phyloP scores from a whole-genome alignment of 2,888 invertebrate species.

The Synergus laeviventris region DNA sequence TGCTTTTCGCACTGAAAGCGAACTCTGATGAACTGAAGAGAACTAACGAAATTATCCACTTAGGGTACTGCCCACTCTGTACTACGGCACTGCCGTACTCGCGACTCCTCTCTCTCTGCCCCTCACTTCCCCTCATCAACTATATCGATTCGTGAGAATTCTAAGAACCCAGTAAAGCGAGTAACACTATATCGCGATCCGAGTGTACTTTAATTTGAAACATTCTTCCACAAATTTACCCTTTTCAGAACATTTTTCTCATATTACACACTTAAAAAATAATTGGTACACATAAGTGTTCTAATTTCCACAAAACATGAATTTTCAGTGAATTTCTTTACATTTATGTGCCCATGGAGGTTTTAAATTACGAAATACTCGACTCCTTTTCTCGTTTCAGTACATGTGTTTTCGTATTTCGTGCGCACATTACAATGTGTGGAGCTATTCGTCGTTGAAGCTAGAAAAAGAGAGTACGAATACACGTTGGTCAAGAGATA shows the following conservation, averaged over 20 bases:
- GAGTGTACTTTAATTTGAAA: too few species aligned
- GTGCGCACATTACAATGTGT: neutral
- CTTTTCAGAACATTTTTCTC: neutral
- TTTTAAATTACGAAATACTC: conserved; percentile 37
- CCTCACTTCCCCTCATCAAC: too few species aligned
- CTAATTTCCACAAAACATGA: conserved; percentile 5
- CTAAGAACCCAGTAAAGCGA: too few species aligned
- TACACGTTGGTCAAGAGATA: conserved; percentile 33
- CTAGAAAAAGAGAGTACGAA: neutral
- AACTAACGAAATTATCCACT: too few species aligned
- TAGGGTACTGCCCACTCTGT: too few species aligned
- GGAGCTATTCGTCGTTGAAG: conserved; percentile 4
- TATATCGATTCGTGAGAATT: too few species aligned
- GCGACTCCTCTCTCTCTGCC: too few species aligned
- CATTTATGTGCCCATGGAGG: neutral
- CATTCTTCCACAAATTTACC: too few species aligned
- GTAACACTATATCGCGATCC: too few species aligned
- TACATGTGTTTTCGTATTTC: conserved; percentile 24
- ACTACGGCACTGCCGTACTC: too few species aligned
- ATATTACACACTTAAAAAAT: conserved; percentile 17
- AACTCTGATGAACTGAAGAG: too few species aligned
- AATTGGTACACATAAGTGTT: conserved; percentile 11
- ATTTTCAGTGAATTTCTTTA: conserved; percentile 26
- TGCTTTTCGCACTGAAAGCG: too few species aligned
- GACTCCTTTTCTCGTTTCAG: conserved; percentile 1